Evolutionary conservation across 2,113 vertebrate genomes (phyloP).

Genomic region (Daboia siamensis): DNA sequence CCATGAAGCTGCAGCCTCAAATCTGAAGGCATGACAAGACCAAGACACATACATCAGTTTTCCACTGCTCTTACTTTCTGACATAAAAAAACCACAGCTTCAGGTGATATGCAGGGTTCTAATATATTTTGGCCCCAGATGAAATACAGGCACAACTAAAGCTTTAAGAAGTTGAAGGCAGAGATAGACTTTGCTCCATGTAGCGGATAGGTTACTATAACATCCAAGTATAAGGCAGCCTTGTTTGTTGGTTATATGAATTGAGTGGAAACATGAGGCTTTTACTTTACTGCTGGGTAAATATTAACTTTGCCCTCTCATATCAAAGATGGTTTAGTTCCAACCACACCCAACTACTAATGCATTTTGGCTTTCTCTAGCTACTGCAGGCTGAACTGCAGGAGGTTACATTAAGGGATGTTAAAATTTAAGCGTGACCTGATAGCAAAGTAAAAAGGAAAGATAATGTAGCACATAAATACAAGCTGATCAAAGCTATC

Average conservation of each 20-base stretch:
- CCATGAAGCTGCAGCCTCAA: neutral
- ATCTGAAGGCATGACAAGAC: neutral
- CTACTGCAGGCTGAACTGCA: neutral
- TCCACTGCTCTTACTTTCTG: neutral
- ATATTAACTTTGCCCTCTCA: slow-evolving; percentile 12
- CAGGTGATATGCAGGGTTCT: neutral
- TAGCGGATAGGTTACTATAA: neutral
- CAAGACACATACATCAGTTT: neutral
- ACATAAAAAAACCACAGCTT: neutral
- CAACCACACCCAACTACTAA: neutral
- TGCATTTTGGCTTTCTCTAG: neutral
- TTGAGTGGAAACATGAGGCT: neutral
- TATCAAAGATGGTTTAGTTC: neutral
- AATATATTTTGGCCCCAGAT: neutral
- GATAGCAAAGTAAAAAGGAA: neutral
- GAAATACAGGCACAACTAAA: neutral
- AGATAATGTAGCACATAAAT: neutral
- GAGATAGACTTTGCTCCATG: neutral
- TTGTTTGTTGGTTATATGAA: neutral
- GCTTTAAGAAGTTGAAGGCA: neutral
- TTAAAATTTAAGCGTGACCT: neutral
- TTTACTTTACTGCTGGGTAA: neutral
- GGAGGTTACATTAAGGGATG: neutral
- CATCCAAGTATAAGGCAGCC: neutral
- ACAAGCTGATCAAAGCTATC: neutral